Evolutionary conservation across 2,888 invertebrate genomes (phyloP).

Genomic region (Sepioteuthis lessoniana): DNA sequence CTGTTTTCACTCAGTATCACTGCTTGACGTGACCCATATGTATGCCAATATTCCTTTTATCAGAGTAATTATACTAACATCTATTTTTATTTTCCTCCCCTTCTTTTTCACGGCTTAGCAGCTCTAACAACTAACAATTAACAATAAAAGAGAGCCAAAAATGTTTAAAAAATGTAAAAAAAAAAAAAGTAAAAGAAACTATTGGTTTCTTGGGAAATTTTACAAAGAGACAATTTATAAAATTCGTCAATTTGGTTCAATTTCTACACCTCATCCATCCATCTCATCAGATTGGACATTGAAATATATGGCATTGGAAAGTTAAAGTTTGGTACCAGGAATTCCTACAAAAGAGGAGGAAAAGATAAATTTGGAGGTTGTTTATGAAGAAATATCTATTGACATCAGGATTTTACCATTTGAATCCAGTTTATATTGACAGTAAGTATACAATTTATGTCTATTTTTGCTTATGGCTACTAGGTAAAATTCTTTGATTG

Average conservation of each 20-base stretch:
- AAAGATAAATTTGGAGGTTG: background rate
- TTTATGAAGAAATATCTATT: background rate
- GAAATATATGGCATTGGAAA: background rate
- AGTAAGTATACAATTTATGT: background rate
- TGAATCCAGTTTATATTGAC: background rate
- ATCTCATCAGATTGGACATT: background rate
- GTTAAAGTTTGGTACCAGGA: background rate
- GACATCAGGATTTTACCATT: background rate
- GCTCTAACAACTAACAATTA: too few relatives aligned
- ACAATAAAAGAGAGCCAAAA: too few relatives aligned
- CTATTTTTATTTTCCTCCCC: too few relatives aligned
- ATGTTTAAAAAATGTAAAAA: too few relatives aligned
- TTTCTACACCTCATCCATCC: background rate
- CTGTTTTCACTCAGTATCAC: background rate
- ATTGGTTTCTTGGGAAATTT: too few relatives aligned
- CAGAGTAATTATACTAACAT: background rate
- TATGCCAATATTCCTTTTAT: background rate
- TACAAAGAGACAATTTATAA: too few relatives aligned
- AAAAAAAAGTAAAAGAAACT: too few relatives aligned
- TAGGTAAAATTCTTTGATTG: background rate
- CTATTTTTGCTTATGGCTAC: background rate
- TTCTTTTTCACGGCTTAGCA: too few relatives aligned
- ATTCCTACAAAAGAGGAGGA: background rate
- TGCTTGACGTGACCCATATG: background rate
- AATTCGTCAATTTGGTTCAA: too few relatives aligned